phyloP scores from a whole-genome alignment of 2,113 vertebrate species.

The Melospiza georgiana region DNA sequence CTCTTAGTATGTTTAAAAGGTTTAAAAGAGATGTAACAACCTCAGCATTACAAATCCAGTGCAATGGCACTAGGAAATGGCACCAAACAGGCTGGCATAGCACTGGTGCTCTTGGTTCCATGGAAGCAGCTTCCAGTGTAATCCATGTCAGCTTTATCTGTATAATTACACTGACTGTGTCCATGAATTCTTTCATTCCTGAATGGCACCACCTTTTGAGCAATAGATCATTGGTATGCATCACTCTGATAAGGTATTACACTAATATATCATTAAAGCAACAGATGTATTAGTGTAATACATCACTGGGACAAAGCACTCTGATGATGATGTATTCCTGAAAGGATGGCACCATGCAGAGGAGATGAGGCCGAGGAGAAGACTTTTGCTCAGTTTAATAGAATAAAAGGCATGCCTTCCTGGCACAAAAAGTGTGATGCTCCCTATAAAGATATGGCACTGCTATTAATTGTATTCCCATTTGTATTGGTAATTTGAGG shows the following conservation, averaged over 20 bases:
- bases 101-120: neutral
- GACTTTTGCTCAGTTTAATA: conserved; percentile 35
- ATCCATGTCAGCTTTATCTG: conserved; percentile 34
- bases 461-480: neutral
- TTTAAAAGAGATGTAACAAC: conserved; percentile 70
- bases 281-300: conserved; percentile 69
- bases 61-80: neutral
- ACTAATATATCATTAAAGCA: conserved; percentile 76
- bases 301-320: conserved; percentile 68
- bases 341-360: conserved; percentile 42
- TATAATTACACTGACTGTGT: conserved; percentile 47
- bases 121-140: conserved; percentile 23
- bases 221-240: conserved; percentile 65
- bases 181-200: conserved; percentile 64
- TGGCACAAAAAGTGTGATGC: conserved; percentile 8
- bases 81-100: neutral
- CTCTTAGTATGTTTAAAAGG: conserved; percentile 68
- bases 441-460: neutral
- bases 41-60: conserved; percentile 41
- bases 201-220: conserved; percentile 67
- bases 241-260: conserved; percentile 70
- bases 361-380: conserved; percentile 33
- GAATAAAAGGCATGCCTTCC: conserved; percentile 12
- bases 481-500: conserved; percentile 3
- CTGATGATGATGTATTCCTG: conserved; percentile 59